Evolutionary conservation across 1,140 invertebrate genomes (phyloP), one percentile per base, ranked within the genome.

Genomic region (Tetragnatha versicolor): DNA sequence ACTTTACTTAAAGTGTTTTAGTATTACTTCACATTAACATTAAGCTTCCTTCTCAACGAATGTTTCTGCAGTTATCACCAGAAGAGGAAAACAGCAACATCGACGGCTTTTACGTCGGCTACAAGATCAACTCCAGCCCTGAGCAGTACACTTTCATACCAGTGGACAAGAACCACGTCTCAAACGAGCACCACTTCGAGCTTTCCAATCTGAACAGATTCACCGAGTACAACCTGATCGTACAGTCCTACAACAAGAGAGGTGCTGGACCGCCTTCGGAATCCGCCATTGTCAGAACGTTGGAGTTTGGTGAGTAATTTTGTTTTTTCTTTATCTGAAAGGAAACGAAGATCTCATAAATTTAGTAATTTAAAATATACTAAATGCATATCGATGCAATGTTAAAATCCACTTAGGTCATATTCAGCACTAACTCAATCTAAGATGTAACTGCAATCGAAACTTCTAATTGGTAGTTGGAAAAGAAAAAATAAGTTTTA

Each of bases 191-290:
- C 17, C 29, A 5, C 12, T 78, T 35, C 35, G 58, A 70, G 35
- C 6, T 82, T 3, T 53, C 39, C 12, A 79, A 63, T 29, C 33
- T 80, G 58, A 69, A 80, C 17, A 47, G 72, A 22, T 77, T 49
- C 14, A 98, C 95, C 0, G 93, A 96, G 85, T 98, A 98, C 86
- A 92, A 93, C 5, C 92, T 98, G 0, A 94, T 98, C 9, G 93
- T 97, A 20, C 95, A 97, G 87, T 94, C 95, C 0, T 97, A 96
- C 84, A 98, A 98, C 86, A 94, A 94, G 86, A 91, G 96, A 83
- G 96, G 96, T 17, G 91, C 93, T 2, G 95, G 96, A 42, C 95
- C 96, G 0, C 90, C 94, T 83, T 95, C 93, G 33, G 91, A 92
- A 39, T 93, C 96, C 85, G 89, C 92, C 17, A 92, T 91, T 82